Conservation (phyloP, 30 jellyfish, hydroid and myxozoan species). For the Aurelia coerulea region DNA sequence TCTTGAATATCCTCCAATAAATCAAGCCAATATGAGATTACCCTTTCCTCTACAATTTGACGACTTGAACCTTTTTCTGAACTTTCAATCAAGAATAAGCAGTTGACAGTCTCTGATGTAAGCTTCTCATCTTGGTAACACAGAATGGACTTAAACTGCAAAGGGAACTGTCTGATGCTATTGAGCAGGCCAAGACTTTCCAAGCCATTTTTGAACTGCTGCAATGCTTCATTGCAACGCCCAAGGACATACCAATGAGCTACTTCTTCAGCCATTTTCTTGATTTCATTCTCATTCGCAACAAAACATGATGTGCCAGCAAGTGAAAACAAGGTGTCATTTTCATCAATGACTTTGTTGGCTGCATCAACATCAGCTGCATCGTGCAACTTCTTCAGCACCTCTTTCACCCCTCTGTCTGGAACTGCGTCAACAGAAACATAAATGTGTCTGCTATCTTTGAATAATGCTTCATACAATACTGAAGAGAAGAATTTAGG, state of each 20-base stretch:
- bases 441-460: constrained; percentile 5
- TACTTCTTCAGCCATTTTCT: constrained; percentile 19
- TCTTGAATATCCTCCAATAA: constrained; percentile 22
- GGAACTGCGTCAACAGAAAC: no score
- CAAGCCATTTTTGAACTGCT: constrained; percentile 18
- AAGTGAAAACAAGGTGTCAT: constrained; percentile 18
- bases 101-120: constrained; percentile 19
- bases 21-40: constrained; percentile 27
- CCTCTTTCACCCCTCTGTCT: no score
- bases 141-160: constrained; percentile 26
- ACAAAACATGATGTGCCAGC: constrained; percentile 27
- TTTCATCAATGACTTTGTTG: constrained; percentile 22
- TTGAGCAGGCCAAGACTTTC: constrained; percentile 20
- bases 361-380: constrained; percentile 37
- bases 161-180: constrained; percentile 5
- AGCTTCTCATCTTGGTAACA: constrained; percentile 22
- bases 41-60: constrained; percentile 1
- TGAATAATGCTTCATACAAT: constrained; percentile 20
- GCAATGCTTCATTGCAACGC: constrained; percentile 23
- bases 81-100: constrained; percentile 27
- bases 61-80: constrained; percentile 26
- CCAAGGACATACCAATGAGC: constrained; percentile 41
- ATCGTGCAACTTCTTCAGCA: background rate
- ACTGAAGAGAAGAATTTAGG: constrained; percentile 22
- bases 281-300: constrained; percentile 18